Percentiles rank a stretch among this genome's conserved stretches.
Conservation (phyloP, 2,888 invertebrate species). For the Lithosia quadra region DNA sequence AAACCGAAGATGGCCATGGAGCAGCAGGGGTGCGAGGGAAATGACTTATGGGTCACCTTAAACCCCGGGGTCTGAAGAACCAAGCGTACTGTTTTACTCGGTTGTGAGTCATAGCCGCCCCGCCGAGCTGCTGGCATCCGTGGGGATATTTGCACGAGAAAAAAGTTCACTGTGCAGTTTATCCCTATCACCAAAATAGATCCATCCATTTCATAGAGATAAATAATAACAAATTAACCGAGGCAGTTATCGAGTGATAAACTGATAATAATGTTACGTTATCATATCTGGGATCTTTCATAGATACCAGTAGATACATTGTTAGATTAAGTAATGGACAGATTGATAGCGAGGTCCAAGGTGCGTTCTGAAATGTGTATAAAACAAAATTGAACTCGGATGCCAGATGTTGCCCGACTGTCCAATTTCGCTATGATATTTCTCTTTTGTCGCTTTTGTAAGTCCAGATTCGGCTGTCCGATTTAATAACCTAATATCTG, state of each 20-base stretch:
- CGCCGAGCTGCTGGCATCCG: no score
- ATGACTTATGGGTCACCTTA: no score
- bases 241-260: slow-evolving; percentile 8
- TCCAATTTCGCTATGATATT: slow-evolving; percentile 1
- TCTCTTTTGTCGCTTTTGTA: neutral
- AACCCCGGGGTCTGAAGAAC: no score
- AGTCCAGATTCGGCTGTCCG: no score
- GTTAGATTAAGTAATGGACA: slow-evolving; percentile 14
- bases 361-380: neutral
- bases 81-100: no score
- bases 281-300: slow-evolving; percentile 13
- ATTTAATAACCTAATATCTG: no score
- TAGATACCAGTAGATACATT: slow-evolving; percentile 15
- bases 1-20: no score
- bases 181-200: neutral
- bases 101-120: no score
- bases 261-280: slow-evolving; percentile 15
- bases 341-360: slow-evolving; percentile 11
- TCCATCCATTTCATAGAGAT: neutral
- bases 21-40: no score
- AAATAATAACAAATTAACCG: slow-evolving; percentile 14
- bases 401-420: neutral
- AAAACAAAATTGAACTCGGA: neutral
- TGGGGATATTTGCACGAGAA: no score
- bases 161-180: slow-evolving; percentile 7